Evolutionary conservation across 2,113 vertebrate genomes (phyloP).

Genomic region (Oncorhynchus tshawytscha): DNA sequence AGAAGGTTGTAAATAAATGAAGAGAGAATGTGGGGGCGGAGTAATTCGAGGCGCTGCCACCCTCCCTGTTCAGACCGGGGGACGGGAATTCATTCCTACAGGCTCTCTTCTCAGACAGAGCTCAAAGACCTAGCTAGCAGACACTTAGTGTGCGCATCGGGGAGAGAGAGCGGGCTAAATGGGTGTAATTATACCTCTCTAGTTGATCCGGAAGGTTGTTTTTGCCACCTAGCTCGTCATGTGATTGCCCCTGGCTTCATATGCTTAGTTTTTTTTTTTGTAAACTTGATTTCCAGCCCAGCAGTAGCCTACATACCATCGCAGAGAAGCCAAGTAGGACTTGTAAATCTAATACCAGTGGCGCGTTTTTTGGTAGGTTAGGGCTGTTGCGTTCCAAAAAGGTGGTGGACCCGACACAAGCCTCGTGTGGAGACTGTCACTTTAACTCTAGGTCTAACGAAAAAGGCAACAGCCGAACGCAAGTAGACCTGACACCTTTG

Average conservation of each 20-base stretch:
- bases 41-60: no score
- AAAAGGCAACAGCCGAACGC: not conserved
- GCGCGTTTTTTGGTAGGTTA: not conserved
- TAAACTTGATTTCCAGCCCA: not conserved
- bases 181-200: not conserved
- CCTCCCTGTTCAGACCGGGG: no score
- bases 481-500: not conserved
- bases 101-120: not conserved
- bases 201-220: not conserved
- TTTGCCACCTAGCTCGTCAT: slow-evolving; percentile 10
- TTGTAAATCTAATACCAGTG: slow-evolving; percentile 31
- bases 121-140: not conserved
- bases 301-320: no score
- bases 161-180: not conserved
- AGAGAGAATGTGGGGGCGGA: no score
- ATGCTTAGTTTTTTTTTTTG: slow-evolving; percentile 11
- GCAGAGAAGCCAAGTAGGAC: slow-evolving; percentile 22
- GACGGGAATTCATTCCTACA: no score
- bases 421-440: not conserved
- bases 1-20: no score
- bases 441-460: not conserved
- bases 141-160: not conserved
- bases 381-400: not conserved
- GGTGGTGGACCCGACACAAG: not conserved
- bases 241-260: slow-evolving; percentile 35